These are phyloP conservation scores for Melanitta fusca DNA, from an alignment of 2,797 vertebrate species.

Conservation along the genomic window DNA sequence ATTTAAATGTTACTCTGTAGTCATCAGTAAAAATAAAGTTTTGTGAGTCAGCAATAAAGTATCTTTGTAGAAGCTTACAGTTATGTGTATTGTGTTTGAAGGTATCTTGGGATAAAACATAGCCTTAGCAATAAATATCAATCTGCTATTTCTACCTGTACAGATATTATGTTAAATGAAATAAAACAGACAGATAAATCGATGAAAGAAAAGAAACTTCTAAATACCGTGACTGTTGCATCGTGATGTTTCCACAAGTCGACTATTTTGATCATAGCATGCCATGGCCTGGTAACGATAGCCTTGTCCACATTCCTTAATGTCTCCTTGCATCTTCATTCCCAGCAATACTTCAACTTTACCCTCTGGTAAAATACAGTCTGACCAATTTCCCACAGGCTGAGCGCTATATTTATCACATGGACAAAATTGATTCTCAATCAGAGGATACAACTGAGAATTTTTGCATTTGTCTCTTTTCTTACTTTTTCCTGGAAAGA, in stretches of 20 bases:
- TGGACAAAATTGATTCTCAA: constrained; percentile 96
- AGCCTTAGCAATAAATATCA: background rate
- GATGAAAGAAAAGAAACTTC: background rate
- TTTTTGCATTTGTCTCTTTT: constrained; percentile 97
- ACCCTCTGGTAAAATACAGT: constrained; percentile 94
- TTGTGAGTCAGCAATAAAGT: background rate
- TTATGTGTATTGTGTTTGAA: rapidly evolving
- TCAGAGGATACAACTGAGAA: constrained; percentile 92
- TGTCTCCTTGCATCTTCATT: constrained; percentile 88
- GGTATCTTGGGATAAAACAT: background rate
- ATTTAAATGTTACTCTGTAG: background rate
- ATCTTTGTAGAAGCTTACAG: background rate
- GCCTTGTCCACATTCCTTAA: constrained; percentile 95
- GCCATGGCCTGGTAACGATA: constrained; percentile 98
- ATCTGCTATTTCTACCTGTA: background rate
- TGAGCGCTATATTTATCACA: constrained; percentile 97
- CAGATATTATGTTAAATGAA: background rate
- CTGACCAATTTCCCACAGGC: constrained; percentile 97
- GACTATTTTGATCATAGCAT: constrained; percentile 93
- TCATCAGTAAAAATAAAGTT: background rate
- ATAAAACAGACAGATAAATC: background rate
- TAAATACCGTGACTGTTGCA: constrained; percentile 95
- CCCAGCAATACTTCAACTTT: constrained; percentile 82
- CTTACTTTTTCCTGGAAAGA: constrained; percentile 91
- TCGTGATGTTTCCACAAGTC: constrained; percentile 92